Conservation (phyloP, 2,113 vertebrate species). For the Bettongia penicillata region DNA sequence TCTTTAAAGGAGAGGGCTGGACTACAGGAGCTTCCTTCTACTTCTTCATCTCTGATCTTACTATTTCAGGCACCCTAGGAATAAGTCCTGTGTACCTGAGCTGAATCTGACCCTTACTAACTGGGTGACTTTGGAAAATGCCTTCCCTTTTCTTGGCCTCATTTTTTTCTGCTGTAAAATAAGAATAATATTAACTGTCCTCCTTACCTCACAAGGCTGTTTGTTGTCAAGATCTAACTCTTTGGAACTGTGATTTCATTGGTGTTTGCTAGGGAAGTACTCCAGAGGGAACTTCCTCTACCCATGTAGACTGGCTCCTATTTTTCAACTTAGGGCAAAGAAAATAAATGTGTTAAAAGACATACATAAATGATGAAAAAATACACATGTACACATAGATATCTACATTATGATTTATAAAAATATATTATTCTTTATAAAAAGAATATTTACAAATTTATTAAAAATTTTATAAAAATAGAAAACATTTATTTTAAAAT, state of each 20-base stretch:
- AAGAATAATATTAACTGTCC: background rate
- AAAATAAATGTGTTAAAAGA: background rate
- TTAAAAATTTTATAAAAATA: too few relatives aligned
- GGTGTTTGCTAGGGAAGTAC: background rate
- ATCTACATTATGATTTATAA: background rate
- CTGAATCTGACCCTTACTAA: background rate
- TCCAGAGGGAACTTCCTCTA: background rate
- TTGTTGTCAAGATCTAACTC: background rate
- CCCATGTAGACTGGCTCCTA: background rate
- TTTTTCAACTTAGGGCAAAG: background rate
- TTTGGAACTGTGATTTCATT: background rate
- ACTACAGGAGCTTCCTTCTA: background rate
- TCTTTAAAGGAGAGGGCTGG: background rate
- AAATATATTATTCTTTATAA: too few relatives aligned
- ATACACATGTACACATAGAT: background rate
- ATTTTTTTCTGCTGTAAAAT: background rate
- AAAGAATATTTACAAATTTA: background rate
- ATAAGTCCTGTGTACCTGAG: background rate
- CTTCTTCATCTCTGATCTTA: background rate
- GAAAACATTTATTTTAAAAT: too few relatives aligned
- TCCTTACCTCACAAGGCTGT: background rate
- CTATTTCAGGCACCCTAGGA: background rate
- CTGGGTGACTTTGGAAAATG: background rate
- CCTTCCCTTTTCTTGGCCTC: background rate
- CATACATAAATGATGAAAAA: background rate